phyloP scores from a whole-genome alignment of 2,888 invertebrate species.

The Branchipolynoe longqiensis region DNA sequence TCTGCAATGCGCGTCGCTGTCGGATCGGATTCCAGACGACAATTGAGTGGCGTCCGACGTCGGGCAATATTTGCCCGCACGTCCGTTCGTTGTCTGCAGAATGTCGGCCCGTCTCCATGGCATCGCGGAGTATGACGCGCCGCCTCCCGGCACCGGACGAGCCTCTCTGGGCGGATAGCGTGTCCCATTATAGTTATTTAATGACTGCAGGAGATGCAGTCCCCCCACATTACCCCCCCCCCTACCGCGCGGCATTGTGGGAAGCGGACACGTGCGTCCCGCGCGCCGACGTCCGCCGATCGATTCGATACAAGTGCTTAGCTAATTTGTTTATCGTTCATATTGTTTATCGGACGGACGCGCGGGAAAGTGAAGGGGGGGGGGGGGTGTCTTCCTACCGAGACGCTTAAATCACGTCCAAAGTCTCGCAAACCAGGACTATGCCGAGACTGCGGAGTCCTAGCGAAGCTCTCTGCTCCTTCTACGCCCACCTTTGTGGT shows the following conservation, averaged over 20 bases:
- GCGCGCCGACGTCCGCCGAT: slow-evolving; percentile 18
- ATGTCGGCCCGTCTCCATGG: too few species aligned
- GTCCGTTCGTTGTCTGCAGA: too few species aligned
- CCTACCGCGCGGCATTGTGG: slow-evolving; percentile 13
- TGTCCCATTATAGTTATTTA: slow-evolving; percentile 56
- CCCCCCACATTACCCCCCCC: slow-evolving; percentile 36
- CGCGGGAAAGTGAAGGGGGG: background rate
- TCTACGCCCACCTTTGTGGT: too few species aligned
- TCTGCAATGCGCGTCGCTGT: background rate
- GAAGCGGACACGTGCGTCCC: slow-evolving; percentile 44
- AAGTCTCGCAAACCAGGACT: too few species aligned
- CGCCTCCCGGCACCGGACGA: background rate
- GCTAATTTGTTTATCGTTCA: slow-evolving; percentile 57
- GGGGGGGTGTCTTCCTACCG: slow-evolving; percentile 27
- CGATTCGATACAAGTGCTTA: slow-evolving; percentile 56
- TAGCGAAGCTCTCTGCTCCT: too few species aligned
- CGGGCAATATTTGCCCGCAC: too few species aligned
- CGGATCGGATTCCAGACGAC: slow-evolving; percentile 24
- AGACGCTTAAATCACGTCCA: too few species aligned
- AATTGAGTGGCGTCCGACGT: background rate
- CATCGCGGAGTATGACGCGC: slow-evolving; percentile 6
- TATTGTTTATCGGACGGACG: slow-evolving; percentile 18
- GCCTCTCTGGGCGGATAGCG: slow-evolving; percentile 37
- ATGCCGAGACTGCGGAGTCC: too few species aligned
- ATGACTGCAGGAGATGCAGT: slow-evolving; percentile 19